Base-by-base conservation (phyloP, 2,888 invertebrate species). In the Cheilosia pagana region DNA sequence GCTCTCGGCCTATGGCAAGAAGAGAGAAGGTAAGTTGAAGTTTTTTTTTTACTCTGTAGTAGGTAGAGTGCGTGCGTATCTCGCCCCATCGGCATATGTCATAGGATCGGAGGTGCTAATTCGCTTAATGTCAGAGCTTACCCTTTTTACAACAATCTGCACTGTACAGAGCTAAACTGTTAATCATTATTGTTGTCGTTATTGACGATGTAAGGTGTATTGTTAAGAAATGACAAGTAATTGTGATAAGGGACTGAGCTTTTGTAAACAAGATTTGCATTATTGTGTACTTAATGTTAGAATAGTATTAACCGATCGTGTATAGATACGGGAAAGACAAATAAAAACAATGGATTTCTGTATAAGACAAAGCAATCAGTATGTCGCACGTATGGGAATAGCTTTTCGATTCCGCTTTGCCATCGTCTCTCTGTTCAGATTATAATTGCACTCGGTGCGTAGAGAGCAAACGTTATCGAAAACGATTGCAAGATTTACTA, bases 1-100 rank as follows among this genome's bases (percentile, higher is more conserved):
- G 86, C 75, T 79, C 35, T 79, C 87, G 8, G 70, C 75, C 35
- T 74, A 72, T 59, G 81, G 76, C 57, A 87, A 88, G 53, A 88
- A 88, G 35, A 81, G 82, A 70, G 87, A 88, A 41, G 86, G 88
- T 88, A 87, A 87, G 88, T 86, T 67, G 21, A 6, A 21, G 35
- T 25, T 62, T 52, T 62, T 52, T n/a, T 31, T 1, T 35, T 70
- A 60, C 59, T 43, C 12, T n/a, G 31, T 21, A 53, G 10, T 4
- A 14, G 10, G 41, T 14, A 45, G 14, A 16, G 14, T 19, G 14
- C 35, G 55, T 55, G 41, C 25, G 59, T 39, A 50, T 63, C 41
- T 70, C 53, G 48, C 62, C 25, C 35, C 14, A n/a, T 31, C 12
- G 14, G 28, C 52, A 28, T 43, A 48, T 31, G 60, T 50, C 7